A percentile compares a stretch with the other conserved stretches of the same genome.
Conservation (phyloP, 1,140 invertebrate species). For the Antheraea mylitta region DNA sequence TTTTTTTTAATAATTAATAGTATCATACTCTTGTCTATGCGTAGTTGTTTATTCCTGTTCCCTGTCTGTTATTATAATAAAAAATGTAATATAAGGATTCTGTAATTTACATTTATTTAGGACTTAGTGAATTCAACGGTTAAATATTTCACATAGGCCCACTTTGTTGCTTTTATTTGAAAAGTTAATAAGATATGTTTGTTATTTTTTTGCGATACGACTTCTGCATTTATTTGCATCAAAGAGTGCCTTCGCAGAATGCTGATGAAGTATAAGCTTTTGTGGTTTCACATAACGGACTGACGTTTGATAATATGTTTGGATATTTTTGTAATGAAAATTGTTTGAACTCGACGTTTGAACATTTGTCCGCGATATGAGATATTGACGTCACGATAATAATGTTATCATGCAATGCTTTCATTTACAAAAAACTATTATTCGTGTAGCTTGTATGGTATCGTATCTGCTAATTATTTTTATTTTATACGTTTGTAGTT, state of each 20-base stretch:
- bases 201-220: neutral
- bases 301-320: neutral
- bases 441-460: too few relatives aligned
- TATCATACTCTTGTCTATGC: constrained; percentile 32
- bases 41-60: constrained; percentile 41
- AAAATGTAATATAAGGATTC: neutral
- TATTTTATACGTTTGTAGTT: too few relatives aligned
- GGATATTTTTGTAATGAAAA: neutral
- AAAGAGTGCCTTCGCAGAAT: neutral
- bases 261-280: neutral
- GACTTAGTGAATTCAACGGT: too few relatives aligned
- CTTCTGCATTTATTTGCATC: neutral
- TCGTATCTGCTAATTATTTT: too few relatives aligned
- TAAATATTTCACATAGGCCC: too few relatives aligned
- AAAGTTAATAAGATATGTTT: neutral
- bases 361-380: too few relatives aligned
- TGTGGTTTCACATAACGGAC: neutral
- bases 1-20: too few relatives aligned
- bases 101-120: too few relatives aligned
- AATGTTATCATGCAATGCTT: neutral
- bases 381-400: neutral
- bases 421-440: neutral
- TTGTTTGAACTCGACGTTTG: neutral
- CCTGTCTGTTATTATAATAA: constrained; percentile 50
- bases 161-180: neutral